Conservation (phyloP, 2,888 invertebrate species). For the Apodemia mormo region DNA sequence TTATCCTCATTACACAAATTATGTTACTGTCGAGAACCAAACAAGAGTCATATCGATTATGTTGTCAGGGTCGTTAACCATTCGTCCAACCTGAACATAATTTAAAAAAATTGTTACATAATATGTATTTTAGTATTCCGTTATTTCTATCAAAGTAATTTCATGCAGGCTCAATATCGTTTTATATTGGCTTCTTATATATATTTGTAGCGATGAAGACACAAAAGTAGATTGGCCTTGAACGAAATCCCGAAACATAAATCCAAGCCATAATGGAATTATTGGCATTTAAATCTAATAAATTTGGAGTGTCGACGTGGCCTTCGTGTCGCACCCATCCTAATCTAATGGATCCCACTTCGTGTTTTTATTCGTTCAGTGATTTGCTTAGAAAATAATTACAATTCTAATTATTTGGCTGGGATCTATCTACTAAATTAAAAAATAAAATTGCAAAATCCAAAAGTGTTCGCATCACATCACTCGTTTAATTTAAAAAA, state of each 20-base stretch:
- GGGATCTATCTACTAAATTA: conserved; percentile 23
- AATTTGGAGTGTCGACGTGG: conserved; percentile 64
- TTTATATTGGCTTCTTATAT: not conserved
- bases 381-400: conserved; percentile 43
- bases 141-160: not conserved
- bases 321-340: conserved; percentile 51
- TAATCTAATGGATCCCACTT: conserved; percentile 44
- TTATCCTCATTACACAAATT: too few relatives aligned
- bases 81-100: too few relatives aligned
- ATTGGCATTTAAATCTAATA: conserved; percentile 74
- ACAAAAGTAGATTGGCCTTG: conserved; percentile 2
- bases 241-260: conserved; percentile 6
- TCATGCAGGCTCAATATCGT: not conserved
- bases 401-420: conserved; percentile 36
- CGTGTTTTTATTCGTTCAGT: conserved; percentile 32
- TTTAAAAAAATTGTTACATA: too few relatives aligned
- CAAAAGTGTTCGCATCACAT: too few relatives aligned
- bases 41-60: too few relatives aligned
- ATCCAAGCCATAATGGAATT: conserved; percentile 57
- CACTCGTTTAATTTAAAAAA: too few relatives aligned
- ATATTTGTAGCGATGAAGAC: not conserved
- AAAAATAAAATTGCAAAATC: too few relatives aligned
- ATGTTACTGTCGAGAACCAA: too few relatives aligned
- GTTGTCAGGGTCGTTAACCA: too few relatives aligned
- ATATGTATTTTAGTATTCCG: too few relatives aligned